These are phyloP conservation scores for Latrodectus hesperus DNA, from an alignment of 2,888 invertebrate species.

Conservation along the genomic window DNA sequence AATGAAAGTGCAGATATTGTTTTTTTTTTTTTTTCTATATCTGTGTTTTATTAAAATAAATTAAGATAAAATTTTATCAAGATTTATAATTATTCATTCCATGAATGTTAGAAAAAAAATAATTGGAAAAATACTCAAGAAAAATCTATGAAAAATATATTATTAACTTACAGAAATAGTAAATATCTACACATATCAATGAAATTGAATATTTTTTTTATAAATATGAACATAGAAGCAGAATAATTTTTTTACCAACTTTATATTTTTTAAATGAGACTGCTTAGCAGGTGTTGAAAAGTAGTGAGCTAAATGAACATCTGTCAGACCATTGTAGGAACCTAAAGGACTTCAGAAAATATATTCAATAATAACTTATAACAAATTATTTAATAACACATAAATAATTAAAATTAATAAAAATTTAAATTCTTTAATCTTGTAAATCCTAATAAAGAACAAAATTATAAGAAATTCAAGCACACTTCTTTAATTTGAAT, in stretches of 20 bases:
- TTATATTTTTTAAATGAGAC: slow-evolving; percentile 52
- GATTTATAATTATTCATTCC: no score
- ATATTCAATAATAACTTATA: not conserved
- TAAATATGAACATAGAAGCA: not conserved
- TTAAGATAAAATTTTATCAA: no score
- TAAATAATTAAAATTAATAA: not conserved
- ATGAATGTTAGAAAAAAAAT: no score
- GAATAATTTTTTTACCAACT: slow-evolving; percentile 34
- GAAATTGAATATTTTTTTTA: not conserved
- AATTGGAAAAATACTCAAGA: no score
- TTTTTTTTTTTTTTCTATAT: no score
- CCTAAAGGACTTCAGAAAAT: slow-evolving; percentile 45
- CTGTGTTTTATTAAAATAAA: no score
- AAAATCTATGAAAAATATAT: not conserved
- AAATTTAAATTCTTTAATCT: not conserved
- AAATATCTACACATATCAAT: not conserved
- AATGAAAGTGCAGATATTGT: no score
- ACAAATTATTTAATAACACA: not conserved
- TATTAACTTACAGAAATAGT: not conserved
- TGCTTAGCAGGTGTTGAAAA: slow-evolving; percentile 46
- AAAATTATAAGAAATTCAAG: no score
- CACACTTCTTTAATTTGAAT: no score
- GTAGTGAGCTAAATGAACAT: slow-evolving; percentile 61
- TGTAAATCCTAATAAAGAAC: no score
- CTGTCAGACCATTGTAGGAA: slow-evolving; percentile 63